Conservation (phyloP, 1,140 invertebrate species). For the Macrotrachela quadricornifera region DNA sequence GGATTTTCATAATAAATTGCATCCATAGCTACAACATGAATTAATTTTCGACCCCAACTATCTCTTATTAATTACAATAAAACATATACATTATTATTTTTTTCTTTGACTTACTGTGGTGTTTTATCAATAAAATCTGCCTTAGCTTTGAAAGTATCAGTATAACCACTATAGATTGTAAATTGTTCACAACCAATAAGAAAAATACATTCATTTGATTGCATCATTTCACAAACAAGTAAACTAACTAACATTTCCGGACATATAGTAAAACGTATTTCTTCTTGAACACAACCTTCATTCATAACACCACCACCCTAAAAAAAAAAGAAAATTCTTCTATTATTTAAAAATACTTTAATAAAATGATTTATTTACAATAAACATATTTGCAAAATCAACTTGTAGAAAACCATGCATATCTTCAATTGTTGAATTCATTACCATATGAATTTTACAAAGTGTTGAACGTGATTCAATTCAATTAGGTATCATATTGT, state of each 20-base stretch:
- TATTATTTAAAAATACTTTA: too few species aligned
- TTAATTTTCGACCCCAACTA: too few species aligned
- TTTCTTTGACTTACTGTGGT: slow-evolving; percentile 26
- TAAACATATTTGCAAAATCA: slow-evolving; percentile 80
- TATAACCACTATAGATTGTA: slow-evolving; percentile 65
- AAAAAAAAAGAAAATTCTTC: too few species aligned
- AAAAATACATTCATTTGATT: slow-evolving; percentile 59
- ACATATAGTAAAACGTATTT: slow-evolving; percentile 84
- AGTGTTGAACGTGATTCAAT: too few species aligned
- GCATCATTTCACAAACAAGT: slow-evolving; percentile 62
- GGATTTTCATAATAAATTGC: too few species aligned
- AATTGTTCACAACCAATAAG: slow-evolving; percentile 56
- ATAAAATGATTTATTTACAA: too few species aligned
- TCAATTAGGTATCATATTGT: too few species aligned
- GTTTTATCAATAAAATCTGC: slow-evolving; percentile 49
- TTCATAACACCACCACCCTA: slow-evolving; percentile 69
- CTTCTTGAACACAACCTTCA: slow-evolving; percentile 79
- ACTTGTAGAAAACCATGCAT: slow-evolving; percentile 27
- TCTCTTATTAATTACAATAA: too few species aligned
- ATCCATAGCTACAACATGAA: too few species aligned
- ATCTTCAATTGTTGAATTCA: slow-evolving; percentile 21
- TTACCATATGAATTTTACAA: too few species aligned
- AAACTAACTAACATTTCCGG: slow-evolving; percentile 71
- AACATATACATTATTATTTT: too few species aligned
- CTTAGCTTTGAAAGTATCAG: slow-evolving; percentile 51